Percentiles rank a stretch among this genome's conserved stretches.
Evolutionary conservation across 2,888 invertebrate species (phyloP).

Genomic region (Cosmia trapezina): DNA sequence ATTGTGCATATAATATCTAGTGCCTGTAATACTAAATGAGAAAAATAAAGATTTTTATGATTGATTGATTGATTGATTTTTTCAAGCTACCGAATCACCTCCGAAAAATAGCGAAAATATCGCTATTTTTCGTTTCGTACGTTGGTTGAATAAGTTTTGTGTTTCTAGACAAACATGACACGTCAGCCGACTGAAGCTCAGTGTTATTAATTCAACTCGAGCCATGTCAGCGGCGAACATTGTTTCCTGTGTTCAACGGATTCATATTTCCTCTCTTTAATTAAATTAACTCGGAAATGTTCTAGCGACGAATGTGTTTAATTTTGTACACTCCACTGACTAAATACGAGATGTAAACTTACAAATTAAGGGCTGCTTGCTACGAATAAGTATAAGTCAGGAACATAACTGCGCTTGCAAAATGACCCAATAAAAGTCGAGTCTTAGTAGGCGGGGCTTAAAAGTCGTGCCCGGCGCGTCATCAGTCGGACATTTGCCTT

Average conservation of each 20-base stretch:
- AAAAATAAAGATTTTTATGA: no score
- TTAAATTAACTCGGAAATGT: constrained; percentile 12
- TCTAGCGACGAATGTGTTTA: not conserved
- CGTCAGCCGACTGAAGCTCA: not conserved
- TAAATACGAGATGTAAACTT: not conserved
- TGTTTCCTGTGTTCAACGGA: constrained; percentile 5
- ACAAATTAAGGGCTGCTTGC: not conserved
- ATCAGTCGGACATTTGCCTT: no score
- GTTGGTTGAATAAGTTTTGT: not conserved
- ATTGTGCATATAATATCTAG: no score
- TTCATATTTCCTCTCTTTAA: constrained; percentile 12
- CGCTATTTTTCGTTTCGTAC: not conserved
- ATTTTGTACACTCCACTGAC: not conserved
- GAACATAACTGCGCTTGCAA: no score
- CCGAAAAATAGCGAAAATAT: not conserved
- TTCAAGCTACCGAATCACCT: no score
- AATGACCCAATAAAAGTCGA: no score
- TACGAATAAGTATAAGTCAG: no score
- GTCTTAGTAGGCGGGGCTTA: no score
- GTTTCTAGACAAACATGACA: not conserved
- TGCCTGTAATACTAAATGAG: no score
- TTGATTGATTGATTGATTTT: no score
- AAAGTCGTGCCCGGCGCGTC: no score
- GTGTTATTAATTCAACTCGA: constrained; percentile 1
- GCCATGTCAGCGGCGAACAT: not conserved